Base-by-base conservation (phyloP, 1,140 invertebrate species). In the Epicauta chinensis region DNA sequence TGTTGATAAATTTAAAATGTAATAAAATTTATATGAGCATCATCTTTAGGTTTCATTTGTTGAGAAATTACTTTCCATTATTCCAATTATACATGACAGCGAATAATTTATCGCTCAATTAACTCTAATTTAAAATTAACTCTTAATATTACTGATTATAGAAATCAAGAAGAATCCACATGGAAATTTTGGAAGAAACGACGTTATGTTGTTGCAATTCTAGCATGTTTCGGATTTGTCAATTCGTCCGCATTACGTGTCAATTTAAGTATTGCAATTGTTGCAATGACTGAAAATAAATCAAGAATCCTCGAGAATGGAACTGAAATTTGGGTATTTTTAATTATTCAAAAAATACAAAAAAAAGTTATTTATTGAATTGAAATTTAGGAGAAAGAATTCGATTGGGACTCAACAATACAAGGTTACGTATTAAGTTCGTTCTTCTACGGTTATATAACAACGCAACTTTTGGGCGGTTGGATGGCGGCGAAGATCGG, bases 181-280 rank as follows among this genome's bases (percentile, higher is more conserved):
- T 84, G 82, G 80, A 76, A 73, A 47, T 84, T 86, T 67, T 87
- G 84, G 83, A 75, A 75, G 38, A 79, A 80, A 55, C 73, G 84
- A 60, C 73, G 87, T 41, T 83, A 89, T 60, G 65, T 90, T 29
- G 82, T 94, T 6, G 83, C 84, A 0, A 62, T 87, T 0, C 63
- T 94, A 51, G 84, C 87, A 0, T 93, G 93, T 69, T 78, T 93
- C 52, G 93, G 92, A 4, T 93, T 94, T 73, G 86, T 91, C 72
- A 88, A 92, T 62, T 81, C 90, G 0, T 94, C 95, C 71, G 82
- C 89, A 10, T 72, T 94, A 53, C 75, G 93, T 16, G 91, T 91
- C 0, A 95, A 94, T 73, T 72, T 96, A 14, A 91, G 87, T 47
- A 86, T 96, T 13, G 91, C 90, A 1, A 87, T 94, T 53, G 89